Conservation (phyloP, 2,113 vertebrate species). For the Elaphurus davidianus region DNA sequence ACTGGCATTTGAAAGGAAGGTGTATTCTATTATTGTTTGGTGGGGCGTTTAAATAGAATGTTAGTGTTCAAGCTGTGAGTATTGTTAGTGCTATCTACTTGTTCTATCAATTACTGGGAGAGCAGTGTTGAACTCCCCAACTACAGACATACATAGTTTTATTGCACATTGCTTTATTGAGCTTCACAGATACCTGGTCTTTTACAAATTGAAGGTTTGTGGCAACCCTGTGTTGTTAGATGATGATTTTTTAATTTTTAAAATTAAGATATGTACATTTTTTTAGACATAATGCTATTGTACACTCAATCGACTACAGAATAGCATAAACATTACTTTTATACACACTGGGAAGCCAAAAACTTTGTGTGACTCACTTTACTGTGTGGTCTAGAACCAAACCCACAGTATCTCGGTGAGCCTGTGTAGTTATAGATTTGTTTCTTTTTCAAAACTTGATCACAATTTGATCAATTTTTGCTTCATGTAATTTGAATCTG, state of each 20-base stretch:
- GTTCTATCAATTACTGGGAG: neutral
- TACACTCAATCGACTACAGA: neutral
- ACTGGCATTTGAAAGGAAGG: neutral
- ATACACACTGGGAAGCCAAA: neutral
- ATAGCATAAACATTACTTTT: neutral
- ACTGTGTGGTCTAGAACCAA: neutral
- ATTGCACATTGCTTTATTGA: neutral
- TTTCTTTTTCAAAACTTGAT: neutral
- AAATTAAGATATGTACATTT: neutral
- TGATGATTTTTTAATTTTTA: neutral
- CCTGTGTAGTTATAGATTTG: neutral
- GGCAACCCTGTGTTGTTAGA: neutral
- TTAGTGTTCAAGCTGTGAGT: neutral
- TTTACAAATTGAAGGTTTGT: neutral
- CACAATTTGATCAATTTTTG: neutral
- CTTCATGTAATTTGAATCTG: neutral
- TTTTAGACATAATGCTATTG: neutral
- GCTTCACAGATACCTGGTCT: neutral
- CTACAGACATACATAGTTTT: neutral
- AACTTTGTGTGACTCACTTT: neutral
- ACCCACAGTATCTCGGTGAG: neutral
- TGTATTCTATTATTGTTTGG: neutral
- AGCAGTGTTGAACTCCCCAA: neutral
- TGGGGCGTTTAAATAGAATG: neutral
- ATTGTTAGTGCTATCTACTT: neutral